A percentile compares a stretch with the other conserved stretches of the same genome.
Evolutionary conservation across 1,140 invertebrate species (phyloP).

Genomic region (Drosophila dunni): DNA sequence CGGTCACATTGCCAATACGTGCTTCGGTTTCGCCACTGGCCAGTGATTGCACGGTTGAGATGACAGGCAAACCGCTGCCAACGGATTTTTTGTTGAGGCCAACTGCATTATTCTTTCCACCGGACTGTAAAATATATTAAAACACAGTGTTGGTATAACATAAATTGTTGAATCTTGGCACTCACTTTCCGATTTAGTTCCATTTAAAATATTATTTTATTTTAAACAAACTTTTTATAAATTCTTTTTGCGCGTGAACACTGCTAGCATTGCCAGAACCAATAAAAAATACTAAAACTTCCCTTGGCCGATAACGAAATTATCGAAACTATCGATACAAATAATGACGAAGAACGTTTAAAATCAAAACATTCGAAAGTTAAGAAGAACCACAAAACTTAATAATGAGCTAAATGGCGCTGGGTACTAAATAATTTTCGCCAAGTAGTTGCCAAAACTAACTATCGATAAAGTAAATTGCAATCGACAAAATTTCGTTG

Average conservation of each 20-base stretch:
- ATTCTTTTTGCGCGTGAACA: neutral
- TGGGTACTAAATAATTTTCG: too few relatives aligned
- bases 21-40: constrained; percentile 85
- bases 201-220: neutral
- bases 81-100: constrained; percentile 58
- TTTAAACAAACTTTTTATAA: neutral
- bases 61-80: constrained; percentile 86
- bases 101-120: constrained; percentile 67
- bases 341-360: too few relatives aligned
- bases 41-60: constrained; percentile 91
- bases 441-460: too few relatives aligned
- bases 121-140: constrained; percentile 24
- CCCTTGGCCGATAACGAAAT: too few relatives aligned
- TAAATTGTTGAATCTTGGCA: neutral
- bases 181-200: constrained; percentile 5
- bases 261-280: constrained; percentile 4
- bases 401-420: too few relatives aligned
- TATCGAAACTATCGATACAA: too few relatives aligned
- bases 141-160: neutral
- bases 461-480: too few relatives aligned
- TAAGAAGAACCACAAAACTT: too few relatives aligned
- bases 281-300: neutral
- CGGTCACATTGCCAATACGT: constrained; percentile 65
- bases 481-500: too few relatives aligned
- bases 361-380: too few relatives aligned